These are phyloP conservation scores for Mus minutoides DNA, from an alignment of 2,797 vertebrate genomes.

Conservation along the genomic window DNA sequence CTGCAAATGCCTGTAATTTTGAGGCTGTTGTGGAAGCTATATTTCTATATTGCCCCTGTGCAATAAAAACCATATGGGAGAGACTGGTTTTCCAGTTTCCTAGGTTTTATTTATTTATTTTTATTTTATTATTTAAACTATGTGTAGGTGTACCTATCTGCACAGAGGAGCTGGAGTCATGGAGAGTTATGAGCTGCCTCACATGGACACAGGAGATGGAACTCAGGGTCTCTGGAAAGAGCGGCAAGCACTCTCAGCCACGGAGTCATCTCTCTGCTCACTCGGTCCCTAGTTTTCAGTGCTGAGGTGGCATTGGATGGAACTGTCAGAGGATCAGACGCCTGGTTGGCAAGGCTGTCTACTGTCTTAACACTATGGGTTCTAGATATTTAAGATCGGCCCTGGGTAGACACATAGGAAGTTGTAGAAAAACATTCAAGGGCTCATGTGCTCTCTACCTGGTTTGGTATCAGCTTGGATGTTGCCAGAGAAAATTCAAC, in stretches of 20 bases:
- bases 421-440: constrained; percentile 15
- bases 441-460: background rate
- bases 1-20: constrained; percentile 74
- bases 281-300: background rate
- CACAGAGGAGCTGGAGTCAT: background rate
- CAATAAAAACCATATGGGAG: constrained; percentile 59
- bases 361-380: background rate
- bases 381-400: constrained; percentile 17
- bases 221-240: background rate
- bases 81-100: constrained; percentile 25
- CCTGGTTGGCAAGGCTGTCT: background rate
- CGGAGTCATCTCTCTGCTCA: background rate
- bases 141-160: background rate
- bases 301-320: background rate
- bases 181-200: background rate
- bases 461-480: constrained; percentile 18
- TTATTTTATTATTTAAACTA: background rate
- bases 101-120: constrained; percentile 16
- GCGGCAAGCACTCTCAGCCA: background rate
- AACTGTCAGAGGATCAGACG: background rate
- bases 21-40: constrained; percentile 57
- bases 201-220: background rate
- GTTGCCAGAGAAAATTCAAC: constrained; percentile 21
- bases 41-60: constrained; percentile 63
- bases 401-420: background rate